Evolutionary conservation across 1,140 invertebrate genomes (phyloP).

Genomic region (Protaetia brevitarsis): DNA sequence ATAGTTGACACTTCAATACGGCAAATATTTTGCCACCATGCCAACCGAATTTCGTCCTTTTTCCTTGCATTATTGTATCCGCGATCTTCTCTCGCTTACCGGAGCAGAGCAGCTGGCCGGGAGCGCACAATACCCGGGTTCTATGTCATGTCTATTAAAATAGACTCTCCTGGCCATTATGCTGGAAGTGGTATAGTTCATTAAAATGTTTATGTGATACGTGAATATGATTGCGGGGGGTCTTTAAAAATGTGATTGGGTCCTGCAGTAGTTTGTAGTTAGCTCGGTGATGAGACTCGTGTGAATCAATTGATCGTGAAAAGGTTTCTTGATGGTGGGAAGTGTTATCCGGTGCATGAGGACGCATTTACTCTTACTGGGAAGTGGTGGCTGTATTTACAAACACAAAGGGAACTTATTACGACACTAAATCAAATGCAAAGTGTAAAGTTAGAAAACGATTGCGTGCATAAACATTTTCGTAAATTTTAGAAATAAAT

Average conservation of each 20-base stretch:
- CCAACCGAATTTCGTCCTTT: conserved; percentile 26
- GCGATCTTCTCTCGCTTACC: conserved; percentile 19
- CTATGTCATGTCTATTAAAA: conserved; percentile 44
- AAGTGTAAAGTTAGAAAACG: conserved; percentile 7
- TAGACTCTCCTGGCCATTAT: conserved; percentile 39
- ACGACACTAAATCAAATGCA: neutral
- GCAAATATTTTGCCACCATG: conserved; percentile 46
- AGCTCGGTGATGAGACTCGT: conserved; percentile 20
- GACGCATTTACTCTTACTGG: neutral
- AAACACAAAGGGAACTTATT: neutral
- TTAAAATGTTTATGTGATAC: conserved; percentile 44
- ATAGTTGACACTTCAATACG: conserved; percentile 48
- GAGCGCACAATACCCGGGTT: conserved; percentile 35
- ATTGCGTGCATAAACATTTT: too few relatives aligned
- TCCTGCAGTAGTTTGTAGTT: conserved; percentile 16
- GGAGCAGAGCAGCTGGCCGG: conserved; percentile 36
- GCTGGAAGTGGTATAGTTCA: conserved; percentile 43
- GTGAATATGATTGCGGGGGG: conserved; percentile 35
- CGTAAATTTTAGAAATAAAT: too few relatives aligned
- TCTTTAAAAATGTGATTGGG: conserved; percentile 29
- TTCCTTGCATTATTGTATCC: conserved; percentile 17
- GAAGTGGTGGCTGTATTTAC: neutral
- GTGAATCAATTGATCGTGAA: conserved; percentile 21
- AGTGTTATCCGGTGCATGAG: neutral
- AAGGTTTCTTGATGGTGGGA: neutral